These are phyloP conservation scores for Danaus chrysippus DNA, from an alignment of 2,888 invertebrate genomes.

Conservation along the genomic window DNA sequence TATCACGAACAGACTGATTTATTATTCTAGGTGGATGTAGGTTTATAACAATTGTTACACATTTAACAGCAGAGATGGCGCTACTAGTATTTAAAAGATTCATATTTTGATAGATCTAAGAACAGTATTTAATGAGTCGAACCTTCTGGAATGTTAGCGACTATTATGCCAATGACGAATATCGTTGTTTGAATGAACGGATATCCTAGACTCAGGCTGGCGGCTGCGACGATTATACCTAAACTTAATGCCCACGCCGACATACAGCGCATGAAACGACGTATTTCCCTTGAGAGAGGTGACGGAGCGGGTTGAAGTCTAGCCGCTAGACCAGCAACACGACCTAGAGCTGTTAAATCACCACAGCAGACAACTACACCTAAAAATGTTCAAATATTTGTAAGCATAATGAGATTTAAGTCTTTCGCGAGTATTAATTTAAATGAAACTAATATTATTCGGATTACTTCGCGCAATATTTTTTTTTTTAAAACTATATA, in stretches of 20 bases:
- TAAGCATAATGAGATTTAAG: not conserved
- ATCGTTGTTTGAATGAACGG: conserved; percentile 99
- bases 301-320: conserved; percentile 96
- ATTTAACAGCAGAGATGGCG: too few relatives aligned
- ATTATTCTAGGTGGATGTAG: too few relatives aligned
- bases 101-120: too few relatives aligned
- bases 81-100: too few relatives aligned
- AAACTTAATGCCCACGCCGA: conserved; percentile 94
- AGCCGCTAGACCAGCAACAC: conserved; percentile 95
- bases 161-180: conserved; percentile 97
- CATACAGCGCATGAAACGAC: conserved; percentile 97
- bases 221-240: conserved; percentile 95
- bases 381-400: conserved; percentile 26
- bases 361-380: conserved; percentile 92
- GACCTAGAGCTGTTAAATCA: conserved; percentile 89
- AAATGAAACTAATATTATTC: too few relatives aligned
- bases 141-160: conserved; percentile 99
- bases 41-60: too few relatives aligned
- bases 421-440: too few relatives aligned
- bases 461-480: too few relatives aligned
- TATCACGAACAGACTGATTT: too few relatives aligned
- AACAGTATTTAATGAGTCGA: conserved; percentile 9
- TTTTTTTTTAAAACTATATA: too few relatives aligned
- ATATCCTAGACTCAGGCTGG: conserved; percentile 96
- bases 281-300: conserved; percentile 97